Base-by-base conservation (phyloP, 2,888 invertebrate species). In the Venusia cambrica region DNA sequence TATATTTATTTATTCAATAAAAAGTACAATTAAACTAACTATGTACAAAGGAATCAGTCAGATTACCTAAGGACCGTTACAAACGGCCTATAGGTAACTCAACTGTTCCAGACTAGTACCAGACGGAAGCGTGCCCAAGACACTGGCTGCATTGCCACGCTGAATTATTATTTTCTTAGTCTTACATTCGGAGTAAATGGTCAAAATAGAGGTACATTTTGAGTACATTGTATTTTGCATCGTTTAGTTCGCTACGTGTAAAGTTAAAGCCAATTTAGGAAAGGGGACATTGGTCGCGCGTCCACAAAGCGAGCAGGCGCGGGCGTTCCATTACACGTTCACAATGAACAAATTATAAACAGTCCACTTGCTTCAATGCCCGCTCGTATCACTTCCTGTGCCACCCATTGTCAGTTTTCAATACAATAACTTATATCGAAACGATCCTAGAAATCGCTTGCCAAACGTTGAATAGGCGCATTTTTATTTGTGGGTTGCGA, bases 331-430 rank as follows among this genome's bases (percentile, higher is more conserved):
- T 76, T 74, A 71, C 64, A 52, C 52, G 57, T 44, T 56, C 64
- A 85, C 84, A 87, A 85, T 81, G 73, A 62, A 78, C 84, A 80
- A 84, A 87, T 87, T 85, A 85, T 87, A 84, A 84, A 84, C 87
- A 87, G 80, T 78, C 76, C 83, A 84, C 84, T 85, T 81, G 81
- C 77, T 65, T 67, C 77, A 73, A 78, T 74, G 79, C 77, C 71
- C 71, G 62, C 69, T 69, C 79, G 70, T 77, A 79, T 79, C 80
- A 77, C 79, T 85, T 87, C 87, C 85, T 84, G 80, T 70, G 67
- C 58, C 63, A 68, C 62, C 50, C 71, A 85, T 87, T 87, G 87
- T 85, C 75, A 73, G 66, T 65, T 72, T 73, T 75, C 81, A 73
- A 81, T 84, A 84, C 80, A 84, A 85, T 80, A 84, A 84, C 78